Conservation (phyloP, 2,113 vertebrate species). For the Petrocephalus microphthalmus region DNA sequence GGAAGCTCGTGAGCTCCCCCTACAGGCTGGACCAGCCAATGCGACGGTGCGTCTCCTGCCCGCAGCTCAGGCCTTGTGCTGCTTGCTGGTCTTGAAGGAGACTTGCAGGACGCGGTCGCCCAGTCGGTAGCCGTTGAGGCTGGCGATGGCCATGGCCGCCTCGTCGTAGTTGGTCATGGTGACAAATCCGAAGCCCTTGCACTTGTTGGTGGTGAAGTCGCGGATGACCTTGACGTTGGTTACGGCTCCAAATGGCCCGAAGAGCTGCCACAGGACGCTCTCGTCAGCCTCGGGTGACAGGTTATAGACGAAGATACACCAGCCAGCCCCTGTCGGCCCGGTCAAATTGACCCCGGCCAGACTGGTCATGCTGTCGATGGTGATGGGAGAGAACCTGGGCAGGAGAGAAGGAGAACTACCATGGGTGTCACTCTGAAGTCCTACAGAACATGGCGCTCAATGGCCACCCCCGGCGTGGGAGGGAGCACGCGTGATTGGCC, state of each 20-base stretch:
- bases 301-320: slow-evolving; percentile 99
- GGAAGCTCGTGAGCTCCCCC: slow-evolving; percentile 52
- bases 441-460: slow-evolving; percentile 42
- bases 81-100: slow-evolving; percentile 98
- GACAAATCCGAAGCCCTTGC: slow-evolving; percentile 95
- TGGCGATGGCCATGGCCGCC: slow-evolving; percentile 93
- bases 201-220: slow-evolving; percentile 96
- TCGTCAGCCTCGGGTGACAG: slow-evolving; percentile 88
- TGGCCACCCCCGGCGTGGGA: not conserved
- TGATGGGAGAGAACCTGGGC: slow-evolving; percentile 84
- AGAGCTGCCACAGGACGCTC: slow-evolving; percentile 97
- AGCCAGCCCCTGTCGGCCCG: slow-evolving; percentile 72
- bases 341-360: slow-evolving; percentile 79
- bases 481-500: not conserved
- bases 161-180: slow-evolving; percentile 99
- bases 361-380: slow-evolving; percentile 83
- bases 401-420: slow-evolving; percentile 82
- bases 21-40: slow-evolving; percentile 50
- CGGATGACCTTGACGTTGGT: slow-evolving; percentile 97
- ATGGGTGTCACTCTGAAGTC: slow-evolving; percentile 82
- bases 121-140: slow-evolving; percentile 90
- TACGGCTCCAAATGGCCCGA: slow-evolving; percentile 91
- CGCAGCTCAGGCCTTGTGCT: slow-evolving; percentile 86
- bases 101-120: slow-evolving; percentile 93
- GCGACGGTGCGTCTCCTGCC: slow-evolving; percentile 37